phyloP scores from a whole-genome alignment of 1,140 invertebrate genomes.

The Achatina immaculata region DNA sequence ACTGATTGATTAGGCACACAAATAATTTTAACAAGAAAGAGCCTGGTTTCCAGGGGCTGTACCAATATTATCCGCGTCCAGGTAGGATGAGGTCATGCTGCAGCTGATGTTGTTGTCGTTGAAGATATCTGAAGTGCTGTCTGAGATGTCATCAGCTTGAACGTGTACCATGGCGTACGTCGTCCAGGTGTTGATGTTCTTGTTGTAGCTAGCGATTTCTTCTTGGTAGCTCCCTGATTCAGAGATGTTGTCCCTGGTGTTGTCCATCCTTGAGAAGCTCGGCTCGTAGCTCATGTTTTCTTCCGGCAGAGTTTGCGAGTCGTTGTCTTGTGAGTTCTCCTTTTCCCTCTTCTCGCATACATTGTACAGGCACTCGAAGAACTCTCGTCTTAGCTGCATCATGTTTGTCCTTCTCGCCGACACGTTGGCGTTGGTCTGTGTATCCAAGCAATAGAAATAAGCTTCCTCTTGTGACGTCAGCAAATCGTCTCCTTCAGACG shows the following conservation, averaged over 20 bases:
- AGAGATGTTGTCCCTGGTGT: slow-evolving; percentile 23
- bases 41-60: not conserved
- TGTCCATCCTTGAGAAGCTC: slow-evolving; percentile 1
- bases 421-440: not conserved
- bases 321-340: not conserved
- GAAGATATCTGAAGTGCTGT: slow-evolving; percentile 27
- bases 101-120: slow-evolving; percentile 32
- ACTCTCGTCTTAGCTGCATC: slow-evolving; percentile 10
- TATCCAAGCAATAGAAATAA: slow-evolving; percentile 1
- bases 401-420: not conserved
- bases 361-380: slow-evolving; percentile 21
- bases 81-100: slow-evolving; percentile 29
- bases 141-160: slow-evolving; percentile 31
- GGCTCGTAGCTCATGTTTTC: not conserved
- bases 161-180: slow-evolving; percentile 36
- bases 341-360: slow-evolving; percentile 12
- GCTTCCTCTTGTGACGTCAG: slow-evolving; percentile 28
- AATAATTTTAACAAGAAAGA: not conserved
- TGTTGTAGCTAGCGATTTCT: slow-evolving; percentile 27
- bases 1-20: not conserved
- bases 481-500: slow-evolving; percentile 30
- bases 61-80: slow-evolving; percentile 28
- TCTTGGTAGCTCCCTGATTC: slow-evolving; percentile 22
- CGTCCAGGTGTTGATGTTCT: slow-evolving; percentile 38
- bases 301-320: not conserved